Conservation (phyloP, 1,140 invertebrate genomes). For the Druon quercuslanigerum region DNA sequence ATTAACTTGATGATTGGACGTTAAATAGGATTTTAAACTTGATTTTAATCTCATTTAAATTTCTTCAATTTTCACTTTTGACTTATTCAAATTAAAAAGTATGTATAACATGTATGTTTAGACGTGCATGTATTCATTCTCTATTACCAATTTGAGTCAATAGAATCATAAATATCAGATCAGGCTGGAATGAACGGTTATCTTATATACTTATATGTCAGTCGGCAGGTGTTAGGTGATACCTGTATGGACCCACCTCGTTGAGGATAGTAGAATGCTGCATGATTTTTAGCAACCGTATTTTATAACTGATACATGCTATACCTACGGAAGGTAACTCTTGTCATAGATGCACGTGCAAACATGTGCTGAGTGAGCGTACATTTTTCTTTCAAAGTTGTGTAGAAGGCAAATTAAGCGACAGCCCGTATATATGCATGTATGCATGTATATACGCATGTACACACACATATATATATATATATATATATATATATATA, state of each 20-base stretch:
- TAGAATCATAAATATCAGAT: slow-evolving; percentile 23
- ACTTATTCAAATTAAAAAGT: too few species aligned
- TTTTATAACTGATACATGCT: background rate
- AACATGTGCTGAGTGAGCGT: background rate
- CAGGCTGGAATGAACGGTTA: background rate
- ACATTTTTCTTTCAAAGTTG: background rate
- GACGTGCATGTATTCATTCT: background rate
- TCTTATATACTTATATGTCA: background rate
- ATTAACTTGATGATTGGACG: too few species aligned
- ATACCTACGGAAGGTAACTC: background rate
- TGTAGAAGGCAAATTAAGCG: background rate
- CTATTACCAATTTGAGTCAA: background rate
- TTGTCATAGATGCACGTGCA: background rate
- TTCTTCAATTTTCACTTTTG: too few species aligned
- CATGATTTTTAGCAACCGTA: background rate
- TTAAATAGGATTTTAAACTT: too few species aligned
- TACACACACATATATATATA: too few species aligned
- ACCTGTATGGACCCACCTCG: background rate
- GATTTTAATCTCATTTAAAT: too few species aligned
- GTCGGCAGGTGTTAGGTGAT: background rate
- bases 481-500: too few species aligned
- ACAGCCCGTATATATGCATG: background rate
- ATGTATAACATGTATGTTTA: background rate
- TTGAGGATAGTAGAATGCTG: slow-evolving; percentile 14
- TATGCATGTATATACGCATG: too few species aligned